Conservation (phyloP, 2,113 vertebrate species). For the Centropus unirufus region DNA sequence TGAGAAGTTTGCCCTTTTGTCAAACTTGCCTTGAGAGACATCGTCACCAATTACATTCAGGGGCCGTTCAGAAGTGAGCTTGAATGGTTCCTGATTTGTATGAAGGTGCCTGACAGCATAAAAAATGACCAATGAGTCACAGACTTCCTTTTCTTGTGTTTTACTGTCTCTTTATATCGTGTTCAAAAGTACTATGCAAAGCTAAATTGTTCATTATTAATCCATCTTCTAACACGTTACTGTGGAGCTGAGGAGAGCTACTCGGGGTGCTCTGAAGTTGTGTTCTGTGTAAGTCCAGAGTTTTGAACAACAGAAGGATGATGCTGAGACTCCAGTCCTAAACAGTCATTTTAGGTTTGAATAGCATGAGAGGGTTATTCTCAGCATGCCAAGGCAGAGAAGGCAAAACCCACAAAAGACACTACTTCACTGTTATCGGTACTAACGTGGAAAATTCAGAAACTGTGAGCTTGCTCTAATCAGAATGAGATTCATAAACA, state of each 20-base stretch:
- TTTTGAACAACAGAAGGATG: background rate
- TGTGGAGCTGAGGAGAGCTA: background rate
- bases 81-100: slow-evolving; percentile 36
- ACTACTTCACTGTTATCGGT: background rate
- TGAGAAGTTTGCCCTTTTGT: slow-evolving; percentile 69
- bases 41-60: slow-evolving; percentile 45
- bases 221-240: background rate
- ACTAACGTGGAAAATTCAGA: background rate
- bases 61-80: background rate
- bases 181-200: slow-evolving; percentile 11
- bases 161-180: background rate
- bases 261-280: background rate
- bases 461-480: background rate
- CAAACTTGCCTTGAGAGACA: slow-evolving; percentile 59
- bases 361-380: background rate
- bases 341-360: background rate
- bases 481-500: background rate
- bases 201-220: background rate
- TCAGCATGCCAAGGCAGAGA: background rate
- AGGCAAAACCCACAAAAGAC: background rate
- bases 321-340: background rate
- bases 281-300: background rate
- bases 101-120: background rate
- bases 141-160: background rate
- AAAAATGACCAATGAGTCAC: slow-evolving; percentile 35